phyloP scores from a whole-genome alignment of 1,140 invertebrate genomes.

The Arion vulgaris region DNA sequence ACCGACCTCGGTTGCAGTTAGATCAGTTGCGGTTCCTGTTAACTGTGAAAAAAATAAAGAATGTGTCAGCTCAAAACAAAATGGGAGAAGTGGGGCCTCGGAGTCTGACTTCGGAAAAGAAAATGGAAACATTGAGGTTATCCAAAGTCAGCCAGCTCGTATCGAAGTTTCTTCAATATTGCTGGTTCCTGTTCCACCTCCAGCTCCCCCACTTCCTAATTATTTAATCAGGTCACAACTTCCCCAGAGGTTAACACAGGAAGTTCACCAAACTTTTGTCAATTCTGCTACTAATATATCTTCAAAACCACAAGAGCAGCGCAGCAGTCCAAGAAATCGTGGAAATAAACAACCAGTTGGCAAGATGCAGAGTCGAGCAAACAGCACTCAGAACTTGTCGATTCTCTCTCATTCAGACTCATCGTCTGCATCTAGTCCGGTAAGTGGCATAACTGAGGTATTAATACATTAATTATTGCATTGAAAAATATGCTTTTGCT shows the following conservation, averaged over 20 bases:
- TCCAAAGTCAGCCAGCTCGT: not conserved
- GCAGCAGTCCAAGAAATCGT: not conserved
- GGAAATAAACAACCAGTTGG: not conserved
- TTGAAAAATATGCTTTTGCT: too few relatives aligned
- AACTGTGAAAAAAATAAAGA: too few relatives aligned
- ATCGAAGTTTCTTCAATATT: not conserved
- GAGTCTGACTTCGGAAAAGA: not conserved
- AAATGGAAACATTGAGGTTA: not conserved
- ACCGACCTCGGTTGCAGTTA: too few relatives aligned
- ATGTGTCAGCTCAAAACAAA: not conserved
- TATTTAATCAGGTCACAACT: not conserved
- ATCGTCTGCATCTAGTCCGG: not conserved
- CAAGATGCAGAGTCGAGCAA: not conserved
- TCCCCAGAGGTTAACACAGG: not conserved
- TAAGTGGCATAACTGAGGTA: not conserved
- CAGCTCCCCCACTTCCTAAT: constrained; percentile 10
- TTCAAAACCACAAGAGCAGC: not conserved
- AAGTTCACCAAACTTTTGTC: not conserved
- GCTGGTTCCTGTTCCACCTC: constrained; percentile 12
- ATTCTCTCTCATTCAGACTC: not conserved
- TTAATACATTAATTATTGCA: too few relatives aligned
- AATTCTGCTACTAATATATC: not conserved
- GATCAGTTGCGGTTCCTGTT: too few relatives aligned
- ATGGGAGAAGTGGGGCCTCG: not conserved
- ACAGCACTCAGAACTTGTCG: not conserved